phyloP scores from a whole-genome alignment of 2,797 vertebrate genomes.

The Harpagifer antarcticus region DNA sequence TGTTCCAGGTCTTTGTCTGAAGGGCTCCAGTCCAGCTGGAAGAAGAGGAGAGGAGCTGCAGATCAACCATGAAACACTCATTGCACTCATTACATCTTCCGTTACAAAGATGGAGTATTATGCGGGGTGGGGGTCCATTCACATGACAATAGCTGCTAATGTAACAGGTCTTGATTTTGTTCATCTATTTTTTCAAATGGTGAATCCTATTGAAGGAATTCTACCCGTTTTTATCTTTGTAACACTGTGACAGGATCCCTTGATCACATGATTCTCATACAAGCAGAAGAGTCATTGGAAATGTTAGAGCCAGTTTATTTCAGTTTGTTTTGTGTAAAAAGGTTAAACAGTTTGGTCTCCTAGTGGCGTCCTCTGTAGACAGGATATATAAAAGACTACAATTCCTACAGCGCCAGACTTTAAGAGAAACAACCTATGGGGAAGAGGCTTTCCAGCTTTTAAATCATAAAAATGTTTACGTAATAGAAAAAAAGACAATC shows the following conservation, averaged over 20 bases:
- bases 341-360: neutral
- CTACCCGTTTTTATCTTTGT: neutral
- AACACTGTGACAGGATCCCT: too few species aligned
- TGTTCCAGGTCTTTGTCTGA: constrained; percentile 76
- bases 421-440: too few species aligned
- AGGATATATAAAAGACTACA: too few species aligned
- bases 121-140: too few species aligned
- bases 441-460: too few species aligned
- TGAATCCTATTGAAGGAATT: neutral
- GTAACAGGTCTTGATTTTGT: neutral
- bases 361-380: too few species aligned
- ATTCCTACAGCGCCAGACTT: too few species aligned
- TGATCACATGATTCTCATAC: too few species aligned
- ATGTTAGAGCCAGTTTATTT: too few species aligned
- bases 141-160: neutral
- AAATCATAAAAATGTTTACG: too few species aligned
- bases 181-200: neutral
- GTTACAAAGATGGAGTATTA: neutral
- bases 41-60: neutral
- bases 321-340: neutral
- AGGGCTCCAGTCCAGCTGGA: constrained; percentile 83
- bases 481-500: too few species aligned
- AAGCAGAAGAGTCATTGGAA: too few species aligned
- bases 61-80: neutral
- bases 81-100: neutral